These are phyloP conservation scores for Macaca nemestrina DNA, from an alignment of 2,113 vertebrate genomes.

Conservation along the genomic window DNA sequence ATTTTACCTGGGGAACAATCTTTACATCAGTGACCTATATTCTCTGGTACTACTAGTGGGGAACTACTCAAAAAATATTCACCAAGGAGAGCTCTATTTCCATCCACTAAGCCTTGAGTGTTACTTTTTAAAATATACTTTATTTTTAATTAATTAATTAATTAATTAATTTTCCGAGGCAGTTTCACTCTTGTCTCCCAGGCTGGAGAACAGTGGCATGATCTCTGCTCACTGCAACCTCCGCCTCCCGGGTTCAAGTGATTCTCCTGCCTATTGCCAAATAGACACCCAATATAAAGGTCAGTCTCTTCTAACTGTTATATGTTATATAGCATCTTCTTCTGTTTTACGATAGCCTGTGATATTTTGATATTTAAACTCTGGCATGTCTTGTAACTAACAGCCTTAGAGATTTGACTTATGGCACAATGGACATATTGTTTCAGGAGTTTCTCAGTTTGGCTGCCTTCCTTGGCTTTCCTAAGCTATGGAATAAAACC, in stretches of 20 bases:
- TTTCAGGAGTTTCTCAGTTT: neutral
- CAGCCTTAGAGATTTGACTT: neutral
- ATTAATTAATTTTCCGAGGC: too few species aligned
- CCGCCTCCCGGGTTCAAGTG: too few species aligned
- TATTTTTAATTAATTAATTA: too few species aligned
- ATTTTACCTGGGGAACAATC: neutral
- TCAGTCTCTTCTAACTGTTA: neutral
- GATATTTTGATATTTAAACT: slow-evolving; percentile 7
- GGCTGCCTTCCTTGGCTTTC: neutral
- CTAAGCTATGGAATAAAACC: neutral
- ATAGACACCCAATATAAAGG: neutral
- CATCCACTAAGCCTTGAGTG: neutral
- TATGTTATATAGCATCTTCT: neutral
- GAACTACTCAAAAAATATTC: neutral
- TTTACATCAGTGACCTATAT: slow-evolving; percentile 32
- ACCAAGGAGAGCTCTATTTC: neutral
- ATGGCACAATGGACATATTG: neutral
- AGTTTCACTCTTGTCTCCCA: too few species aligned
- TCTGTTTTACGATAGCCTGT: neutral
- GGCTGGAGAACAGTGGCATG: too few species aligned
- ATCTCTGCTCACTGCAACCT: too few species aligned
- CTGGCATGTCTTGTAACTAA: neutral
- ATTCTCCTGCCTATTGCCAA: neutral
- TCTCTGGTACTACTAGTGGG: neutral
- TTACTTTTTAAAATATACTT: neutral